Evolutionary conservation across 2,888 invertebrate genomes (phyloP).

Genomic region (Tachina fera): DNA sequence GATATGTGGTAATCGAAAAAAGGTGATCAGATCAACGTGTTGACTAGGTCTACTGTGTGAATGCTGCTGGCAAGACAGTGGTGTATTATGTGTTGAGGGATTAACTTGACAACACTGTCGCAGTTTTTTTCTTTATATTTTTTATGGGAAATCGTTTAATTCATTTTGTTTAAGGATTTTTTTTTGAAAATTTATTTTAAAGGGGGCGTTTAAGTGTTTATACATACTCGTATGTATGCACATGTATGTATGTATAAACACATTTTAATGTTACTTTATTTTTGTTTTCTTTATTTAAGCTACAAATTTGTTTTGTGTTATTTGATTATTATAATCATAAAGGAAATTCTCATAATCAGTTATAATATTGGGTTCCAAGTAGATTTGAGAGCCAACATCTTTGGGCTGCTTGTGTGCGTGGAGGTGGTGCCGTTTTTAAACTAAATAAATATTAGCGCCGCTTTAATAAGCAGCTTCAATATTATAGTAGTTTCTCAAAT

Average conservation of each 20-base stretch:
- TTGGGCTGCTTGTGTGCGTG: neutral
- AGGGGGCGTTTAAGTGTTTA: constrained; percentile 66
- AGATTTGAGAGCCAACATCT: neutral
- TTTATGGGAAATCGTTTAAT: constrained; percentile 69
- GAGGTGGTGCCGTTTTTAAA: constrained; percentile 49
- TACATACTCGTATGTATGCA: constrained; percentile 30
- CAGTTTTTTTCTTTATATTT: constrained; percentile 16
- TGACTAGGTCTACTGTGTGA: constrained; percentile 30
- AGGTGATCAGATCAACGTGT: constrained; percentile 65
- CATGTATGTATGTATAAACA: constrained; percentile 3
- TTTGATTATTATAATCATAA: constrained; percentile 65
- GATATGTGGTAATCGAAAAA: constrained; percentile 70
- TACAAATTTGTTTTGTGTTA: constrained; percentile 32
- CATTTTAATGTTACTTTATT: constrained; percentile 1
- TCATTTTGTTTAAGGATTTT: constrained; percentile 29
- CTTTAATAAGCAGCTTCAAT: constrained; percentile 52
- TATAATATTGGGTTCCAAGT: constrained; percentile 73
- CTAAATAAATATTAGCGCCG: constrained; percentile 45
- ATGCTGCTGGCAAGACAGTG: constrained; percentile 35
- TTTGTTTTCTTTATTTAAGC: constrained; percentile 30
- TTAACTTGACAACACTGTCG: constrained; percentile 70
- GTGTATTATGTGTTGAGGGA: constrained; percentile 65
- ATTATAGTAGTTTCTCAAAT: constrained; percentile 72
- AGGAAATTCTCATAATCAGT: constrained; percentile 82
- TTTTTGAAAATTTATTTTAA: constrained; percentile 60